A percentile compares a stretch with the other conserved stretches of the same genome.
Conservation (phyloP, 2,113 vertebrate genomes). For the Syngnathus floridae region DNA sequence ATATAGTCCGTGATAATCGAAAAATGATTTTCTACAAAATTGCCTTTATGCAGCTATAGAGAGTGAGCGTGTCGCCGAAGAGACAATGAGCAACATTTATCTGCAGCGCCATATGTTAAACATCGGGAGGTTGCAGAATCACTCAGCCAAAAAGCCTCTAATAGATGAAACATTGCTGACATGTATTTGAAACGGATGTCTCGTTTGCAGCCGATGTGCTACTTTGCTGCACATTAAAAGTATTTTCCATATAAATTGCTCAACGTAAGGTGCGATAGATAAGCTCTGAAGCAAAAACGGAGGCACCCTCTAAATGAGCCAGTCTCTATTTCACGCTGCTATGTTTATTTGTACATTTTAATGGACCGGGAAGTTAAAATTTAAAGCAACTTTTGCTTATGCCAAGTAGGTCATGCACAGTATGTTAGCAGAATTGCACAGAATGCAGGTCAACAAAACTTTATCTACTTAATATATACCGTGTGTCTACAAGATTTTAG, state of each 20-base stretch:
- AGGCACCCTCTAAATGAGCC: conserved; percentile 25
- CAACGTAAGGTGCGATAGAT: conserved; percentile 39
- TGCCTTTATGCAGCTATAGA: conserved; percentile 43
- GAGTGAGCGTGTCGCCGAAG: conserved; percentile 16
- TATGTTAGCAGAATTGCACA: not conserved
- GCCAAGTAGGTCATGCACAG: not conserved
- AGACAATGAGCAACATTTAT: conserved; percentile 57
- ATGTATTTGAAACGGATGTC: conserved; percentile 38
- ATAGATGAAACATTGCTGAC: conserved; percentile 39
- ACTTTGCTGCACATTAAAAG: conserved; percentile 42
- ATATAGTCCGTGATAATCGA: conserved; percentile 47
- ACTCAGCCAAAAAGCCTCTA: conserved; percentile 39
- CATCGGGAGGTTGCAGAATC: conserved; percentile 35
- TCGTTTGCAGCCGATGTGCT: conserved; percentile 25
- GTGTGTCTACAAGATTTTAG: not conserved
- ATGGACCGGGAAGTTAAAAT: not conserved
- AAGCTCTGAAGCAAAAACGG: conserved; percentile 33
- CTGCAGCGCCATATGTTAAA: conserved; percentile 50
- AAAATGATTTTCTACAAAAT: conserved; percentile 48
- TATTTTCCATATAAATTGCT: conserved; percentile 60
- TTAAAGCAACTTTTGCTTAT: not conserved
- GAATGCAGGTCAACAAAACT: not conserved
- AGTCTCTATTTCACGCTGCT: conserved; percentile 35
- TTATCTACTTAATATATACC: not conserved
- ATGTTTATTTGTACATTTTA: conserved; percentile 27